Evolutionary conservation across 2,113 vertebrate species (phyloP).

Genomic region (Furnarius figulus): DNA sequence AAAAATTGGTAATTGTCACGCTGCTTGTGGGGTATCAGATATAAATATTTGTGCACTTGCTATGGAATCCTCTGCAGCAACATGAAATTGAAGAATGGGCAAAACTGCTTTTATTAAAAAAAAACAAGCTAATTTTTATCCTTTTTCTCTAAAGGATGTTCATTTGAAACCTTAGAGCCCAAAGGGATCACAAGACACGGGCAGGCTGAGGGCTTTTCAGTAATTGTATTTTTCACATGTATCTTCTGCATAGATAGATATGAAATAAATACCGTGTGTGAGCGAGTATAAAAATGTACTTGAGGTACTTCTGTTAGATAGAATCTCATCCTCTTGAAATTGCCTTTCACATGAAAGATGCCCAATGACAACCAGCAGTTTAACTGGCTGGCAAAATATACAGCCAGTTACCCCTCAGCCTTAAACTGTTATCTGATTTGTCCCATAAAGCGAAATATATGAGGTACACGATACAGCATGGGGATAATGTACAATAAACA

Average conservation of each 20-base stretch:
- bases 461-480: constrained; percentile 23
- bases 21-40: background rate
- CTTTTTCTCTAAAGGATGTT: background rate
- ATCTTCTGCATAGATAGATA: constrained; percentile 42
- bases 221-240: constrained; percentile 21
- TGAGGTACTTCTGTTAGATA: constrained; percentile 47
- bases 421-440: constrained; percentile 59
- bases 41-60: background rate
- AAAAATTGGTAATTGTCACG: background rate
- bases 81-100: background rate
- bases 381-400: constrained; percentile 53
- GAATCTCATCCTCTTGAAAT: constrained; percentile 65
- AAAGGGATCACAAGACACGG: background rate
- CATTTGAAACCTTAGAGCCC: background rate
- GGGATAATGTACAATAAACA: constrained; percentile 57
- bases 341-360: constrained; percentile 64
- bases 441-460: constrained; percentile 62
- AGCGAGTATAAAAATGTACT: constrained; percentile 46
- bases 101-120: background rate
- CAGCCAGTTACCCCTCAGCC: constrained; percentile 35
- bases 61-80: background rate
- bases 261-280: constrained; percentile 46
- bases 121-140: background rate
- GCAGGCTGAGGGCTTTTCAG: background rate
- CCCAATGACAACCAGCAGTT: constrained; percentile 51